Conservation (phyloP, 2,113 vertebrate species). For the Pseudorectes ferrugineus region DNA sequence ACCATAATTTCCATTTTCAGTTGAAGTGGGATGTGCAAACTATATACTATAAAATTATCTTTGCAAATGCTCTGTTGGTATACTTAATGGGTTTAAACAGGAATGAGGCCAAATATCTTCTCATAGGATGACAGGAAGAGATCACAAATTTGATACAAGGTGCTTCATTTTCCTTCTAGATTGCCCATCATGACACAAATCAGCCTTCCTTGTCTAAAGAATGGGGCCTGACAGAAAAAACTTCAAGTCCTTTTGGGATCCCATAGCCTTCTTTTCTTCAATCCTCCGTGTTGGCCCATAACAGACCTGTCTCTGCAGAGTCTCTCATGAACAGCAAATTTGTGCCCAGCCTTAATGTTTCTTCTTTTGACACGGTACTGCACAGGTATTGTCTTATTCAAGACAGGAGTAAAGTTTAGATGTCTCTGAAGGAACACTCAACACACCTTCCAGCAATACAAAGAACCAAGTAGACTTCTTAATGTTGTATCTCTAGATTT, state of each 20-base stretch:
- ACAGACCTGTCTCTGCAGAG: fast-evolving
- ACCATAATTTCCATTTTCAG: not conserved
- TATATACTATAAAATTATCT: not conserved
- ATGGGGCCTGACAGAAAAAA: not conserved
- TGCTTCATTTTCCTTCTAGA: not conserved
- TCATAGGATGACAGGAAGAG: not conserved
- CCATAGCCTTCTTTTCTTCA: not conserved
- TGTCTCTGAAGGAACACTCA: not conserved
- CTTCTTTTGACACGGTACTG: fast-evolving
- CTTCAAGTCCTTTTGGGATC: not conserved
- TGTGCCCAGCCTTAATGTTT: not conserved
- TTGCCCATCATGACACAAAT: no score
- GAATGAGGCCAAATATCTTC: not conserved
- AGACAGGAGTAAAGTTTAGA: fast-evolving
- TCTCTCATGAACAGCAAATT: not conserved
- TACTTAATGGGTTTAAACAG: not conserved
- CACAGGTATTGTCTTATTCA: not conserved
- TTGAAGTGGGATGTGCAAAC: not conserved
- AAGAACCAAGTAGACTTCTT: not conserved
- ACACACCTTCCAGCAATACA: fast-evolving
- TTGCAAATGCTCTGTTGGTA: fast-evolving
- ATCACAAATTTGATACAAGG: not conserved
- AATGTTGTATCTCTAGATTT: not conserved
- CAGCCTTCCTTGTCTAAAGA: not conserved
- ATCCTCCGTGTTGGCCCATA: not conserved